Evolutionary conservation across 2,113 vertebrate species (phyloP), one percentile per base, ranked within the genome.

Genomic region (Triplophysa rosa): DNA sequence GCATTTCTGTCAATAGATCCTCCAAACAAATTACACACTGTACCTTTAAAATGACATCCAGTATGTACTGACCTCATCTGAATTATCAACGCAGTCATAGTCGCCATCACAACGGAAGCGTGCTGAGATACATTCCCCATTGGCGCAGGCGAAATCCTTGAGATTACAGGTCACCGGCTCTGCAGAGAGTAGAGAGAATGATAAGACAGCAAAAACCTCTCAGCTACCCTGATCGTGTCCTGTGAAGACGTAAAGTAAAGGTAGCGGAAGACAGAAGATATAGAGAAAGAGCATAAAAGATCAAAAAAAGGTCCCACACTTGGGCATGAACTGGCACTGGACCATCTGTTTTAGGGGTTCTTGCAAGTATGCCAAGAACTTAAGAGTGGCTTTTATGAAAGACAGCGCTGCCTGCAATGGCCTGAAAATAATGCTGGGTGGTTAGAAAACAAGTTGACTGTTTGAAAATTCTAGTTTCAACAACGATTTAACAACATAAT

Each of bases 31-130:
- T 4, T 29, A 29, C 29, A 29, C 29, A 29, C 29, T 29, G 33
- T 6, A 37, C 5, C 33, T 37, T 7, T 7, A 24, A 7, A 62
- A 21, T 79, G 37, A 49, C 59, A 29, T 42, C 14, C 1, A 59
- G 1, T 26, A 40, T 33, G 47, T 47, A 86, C 93, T 86, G 91
- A 95, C 97, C 95, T 99, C 98, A 82, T 99, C 98, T 33, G 97
- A 97, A 79, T 97, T 96, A 81, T 99, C 98, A 71, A 93, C 89
- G 86, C 98, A 99, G 90, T 99, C 98, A 59, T 96, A 97, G 90
- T 99, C 98, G 29, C 97, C 98, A 77, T 99, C 98, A 74, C 98
- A 99, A 91, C 96, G 96, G 88, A 98, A 98, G 40, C 95, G 93
- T 45, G 96, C 95, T 52, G 97, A 96, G 86, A 99, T 93, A 84